These are phyloP conservation scores for Osedax frankpressi DNA, from an alignment of 2,888 invertebrate genomes.

Conservation along the genomic window DNA sequence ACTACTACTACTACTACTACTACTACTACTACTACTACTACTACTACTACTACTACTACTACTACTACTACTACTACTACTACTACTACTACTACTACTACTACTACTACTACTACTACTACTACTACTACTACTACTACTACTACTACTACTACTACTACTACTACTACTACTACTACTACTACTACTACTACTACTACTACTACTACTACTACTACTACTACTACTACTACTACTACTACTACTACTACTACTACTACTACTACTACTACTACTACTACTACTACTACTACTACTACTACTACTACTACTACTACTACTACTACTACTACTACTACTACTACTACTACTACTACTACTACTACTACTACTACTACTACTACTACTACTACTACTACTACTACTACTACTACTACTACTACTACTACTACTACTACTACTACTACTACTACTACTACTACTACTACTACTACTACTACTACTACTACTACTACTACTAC, in stretches of 20 bases:
- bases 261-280: neutral
- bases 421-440: constrained; percentile 7
- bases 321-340: neutral
- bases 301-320: neutral
- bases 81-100: constrained; percentile 10
- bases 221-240: neutral
- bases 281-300: neutral
- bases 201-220: neutral
- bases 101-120: neutral
- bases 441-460: constrained; percentile 1
- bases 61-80: constrained; percentile 10
- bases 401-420: constrained; percentile 5
- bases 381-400: neutral
- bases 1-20: neutral
- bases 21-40: constrained; percentile 2
- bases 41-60: constrained; percentile 10
- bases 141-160: neutral
- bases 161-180: neutral
- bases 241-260: neutral
- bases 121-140: neutral
- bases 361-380: neutral
- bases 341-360: neutral
- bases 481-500: constrained; percentile 12
- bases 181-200: neutral
- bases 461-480: constrained; percentile 1